phyloP scores from a whole-genome alignment of 2,797 vertebrate species.

The Eulemur rubriventer region DNA sequence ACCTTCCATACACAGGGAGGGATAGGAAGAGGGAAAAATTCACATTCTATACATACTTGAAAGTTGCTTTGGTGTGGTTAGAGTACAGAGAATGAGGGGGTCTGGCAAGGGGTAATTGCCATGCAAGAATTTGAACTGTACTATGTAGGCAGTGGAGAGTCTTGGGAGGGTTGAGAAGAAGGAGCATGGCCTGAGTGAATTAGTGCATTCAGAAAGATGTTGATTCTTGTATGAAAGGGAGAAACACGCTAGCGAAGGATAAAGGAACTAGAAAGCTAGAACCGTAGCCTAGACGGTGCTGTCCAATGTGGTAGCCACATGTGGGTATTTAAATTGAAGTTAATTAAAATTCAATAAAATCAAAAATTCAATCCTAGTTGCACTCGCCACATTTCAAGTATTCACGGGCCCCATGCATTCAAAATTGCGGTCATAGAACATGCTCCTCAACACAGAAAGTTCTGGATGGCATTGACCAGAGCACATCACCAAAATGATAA shows the following conservation, averaged over 20 bases:
- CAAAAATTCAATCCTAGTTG: background rate
- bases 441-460: background rate
- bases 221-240: background rate
- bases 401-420: background rate
- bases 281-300: background rate
- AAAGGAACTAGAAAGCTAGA: background rate
- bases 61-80: background rate
- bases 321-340: background rate
- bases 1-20: background rate
- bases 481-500: background rate
- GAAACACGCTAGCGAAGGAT: background rate
- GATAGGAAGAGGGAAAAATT: background rate
- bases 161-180: background rate
- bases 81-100: background rate
- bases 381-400: background rate
- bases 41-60: no score
- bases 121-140: background rate
- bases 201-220: background rate
- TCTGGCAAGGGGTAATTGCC: background rate
- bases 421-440: background rate
- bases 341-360: background rate
- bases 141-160: background rate
- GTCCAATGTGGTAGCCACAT: background rate
- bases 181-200: background rate
- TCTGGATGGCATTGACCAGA: background rate